Percentiles rank a stretch among this genome's conserved stretches.
phyloP scores from a whole-genome alignment of 2,113 vertebrate species.

The Rhegmatorhina hoffmannsi region DNA sequence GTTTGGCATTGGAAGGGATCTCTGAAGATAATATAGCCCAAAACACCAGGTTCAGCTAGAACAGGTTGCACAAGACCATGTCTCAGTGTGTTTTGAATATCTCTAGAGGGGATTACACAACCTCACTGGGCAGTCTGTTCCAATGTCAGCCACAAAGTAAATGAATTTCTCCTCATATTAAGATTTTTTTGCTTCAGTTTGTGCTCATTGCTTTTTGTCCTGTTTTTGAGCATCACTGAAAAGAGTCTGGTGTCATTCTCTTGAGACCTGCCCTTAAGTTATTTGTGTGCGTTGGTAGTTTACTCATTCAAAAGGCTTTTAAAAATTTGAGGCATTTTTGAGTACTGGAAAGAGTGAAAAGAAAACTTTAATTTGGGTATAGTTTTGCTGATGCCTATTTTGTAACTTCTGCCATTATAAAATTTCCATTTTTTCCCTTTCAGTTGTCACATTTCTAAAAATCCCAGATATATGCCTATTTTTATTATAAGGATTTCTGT shows the following conservation, averaged over 20 bases:
- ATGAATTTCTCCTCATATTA: not conserved
- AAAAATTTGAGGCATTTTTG: not conserved
- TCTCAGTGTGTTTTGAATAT: not conserved
- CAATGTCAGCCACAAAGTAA: not conserved
- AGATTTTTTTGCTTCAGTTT: not conserved
- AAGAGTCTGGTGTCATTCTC: not conserved
- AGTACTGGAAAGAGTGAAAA: not conserved
- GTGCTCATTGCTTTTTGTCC: accelerated
- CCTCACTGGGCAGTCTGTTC: not conserved
- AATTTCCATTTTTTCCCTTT: not conserved
- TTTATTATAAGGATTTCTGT: conserved; percentile 26
- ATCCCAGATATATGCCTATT: not conserved
- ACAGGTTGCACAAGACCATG: too few relatives aligned
- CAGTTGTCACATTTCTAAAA: conserved; percentile 30
- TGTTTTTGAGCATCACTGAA: not conserved
- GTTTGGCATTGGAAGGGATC: not conserved
- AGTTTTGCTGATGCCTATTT: conserved; percentile 14
- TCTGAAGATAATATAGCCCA: not conserved
- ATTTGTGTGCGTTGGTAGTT: not conserved
- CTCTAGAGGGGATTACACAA: not conserved
- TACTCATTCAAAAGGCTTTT: not conserved
- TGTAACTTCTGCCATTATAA: conserved; percentile 11
- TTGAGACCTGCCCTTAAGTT: not conserved
- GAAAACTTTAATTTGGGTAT: not conserved
- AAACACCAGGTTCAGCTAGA: not conserved